Conservation (phyloP, 2,797 vertebrate genomes). For the Sebastes nivosus region DNA sequence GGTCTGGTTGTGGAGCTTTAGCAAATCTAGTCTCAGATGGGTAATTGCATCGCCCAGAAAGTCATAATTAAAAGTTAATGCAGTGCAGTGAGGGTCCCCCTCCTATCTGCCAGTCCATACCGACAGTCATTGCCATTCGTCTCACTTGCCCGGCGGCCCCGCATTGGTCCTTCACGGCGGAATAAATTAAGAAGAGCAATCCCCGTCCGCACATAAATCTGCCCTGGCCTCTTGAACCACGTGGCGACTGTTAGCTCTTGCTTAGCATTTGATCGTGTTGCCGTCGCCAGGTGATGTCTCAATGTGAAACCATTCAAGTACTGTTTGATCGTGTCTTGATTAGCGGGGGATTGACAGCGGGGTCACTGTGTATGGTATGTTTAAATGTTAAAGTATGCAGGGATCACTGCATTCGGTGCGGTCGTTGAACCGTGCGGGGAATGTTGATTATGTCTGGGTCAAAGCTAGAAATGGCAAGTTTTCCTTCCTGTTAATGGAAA, state of each 20-base stretch:
- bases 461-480: conserved; percentile 55
- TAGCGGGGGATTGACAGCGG: conserved; percentile 34
- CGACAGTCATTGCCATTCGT: conserved; percentile 73
- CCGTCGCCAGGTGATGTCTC: conserved; percentile 17
- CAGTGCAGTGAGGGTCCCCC: conserved; percentile 65
- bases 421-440: conserved; percentile 51
- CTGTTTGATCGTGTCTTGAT: conserved; percentile 61
- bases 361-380: conserved; percentile 51
- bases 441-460: conserved; percentile 58
- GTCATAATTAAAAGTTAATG: conserved; percentile 81
- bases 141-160: conserved; percentile 61
- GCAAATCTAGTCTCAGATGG: conserved; percentile 56
- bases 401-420: conserved; percentile 49
- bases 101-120: conserved; percentile 62
- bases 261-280: conserved; percentile 50
- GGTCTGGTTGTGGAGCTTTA: conserved; percentile 38
- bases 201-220: conserved; percentile 69
- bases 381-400: conserved; percentile 72
- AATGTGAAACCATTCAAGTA: neutral
- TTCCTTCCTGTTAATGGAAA: conserved; percentile 55
- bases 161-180: conserved; percentile 60
- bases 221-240: conserved; percentile 53
- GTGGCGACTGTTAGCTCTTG: conserved; percentile 46
- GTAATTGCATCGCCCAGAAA: conserved; percentile 73
- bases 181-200: conserved; percentile 68